A percentile compares a stretch with the other conserved stretches of the same genome.
Evolutionary conservation across 2,797 vertebrate species (phyloP).

Genomic region (Mastacembelus armatus): DNA sequence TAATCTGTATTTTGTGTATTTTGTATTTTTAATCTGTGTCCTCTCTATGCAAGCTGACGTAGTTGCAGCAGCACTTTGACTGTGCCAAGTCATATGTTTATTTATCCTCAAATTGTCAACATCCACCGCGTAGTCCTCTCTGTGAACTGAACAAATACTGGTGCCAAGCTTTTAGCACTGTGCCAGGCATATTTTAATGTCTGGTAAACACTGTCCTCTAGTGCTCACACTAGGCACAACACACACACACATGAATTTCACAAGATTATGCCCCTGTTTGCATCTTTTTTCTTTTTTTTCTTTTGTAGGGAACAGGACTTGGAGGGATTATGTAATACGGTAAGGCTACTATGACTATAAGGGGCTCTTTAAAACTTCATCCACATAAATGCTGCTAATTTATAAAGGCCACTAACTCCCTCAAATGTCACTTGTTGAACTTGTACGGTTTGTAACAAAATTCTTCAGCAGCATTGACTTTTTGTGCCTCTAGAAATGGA

Average conservation of each 20-base stretch:
- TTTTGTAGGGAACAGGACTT: too few relatives aligned
- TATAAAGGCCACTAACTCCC: background rate
- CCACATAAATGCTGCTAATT: background rate
- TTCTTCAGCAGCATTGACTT: conserved; percentile 2
- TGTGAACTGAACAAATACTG: conserved; percentile 58
- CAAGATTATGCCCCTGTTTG: background rate
- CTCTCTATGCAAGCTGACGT: conserved; percentile 26
- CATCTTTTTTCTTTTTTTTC: too few relatives aligned
- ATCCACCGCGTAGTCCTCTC: conserved; percentile 45
- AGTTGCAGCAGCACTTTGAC: conserved; percentile 17
- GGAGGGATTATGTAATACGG: too few relatives aligned
- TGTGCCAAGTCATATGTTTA: conserved; percentile 55
- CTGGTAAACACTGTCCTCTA: conserved; percentile 77
- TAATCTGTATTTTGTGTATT: conserved; percentile 11
- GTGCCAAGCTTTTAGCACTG: conserved; percentile 31
- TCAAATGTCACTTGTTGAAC: conserved; percentile 7
- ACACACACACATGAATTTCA: background rate
- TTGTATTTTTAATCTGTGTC: conserved; percentile 20
- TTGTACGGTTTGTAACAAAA: conserved; percentile 13
- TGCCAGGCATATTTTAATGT: conserved; percentile 58
- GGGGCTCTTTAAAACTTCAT: too few relatives aligned
- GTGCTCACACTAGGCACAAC: conserved; percentile 55
- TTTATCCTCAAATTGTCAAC: conserved; percentile 64
- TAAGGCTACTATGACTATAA: too few relatives aligned
- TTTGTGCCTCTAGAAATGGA: background rate